Conservation (phyloP, 1,140 invertebrate species). For the Akabosia matsudoensis region DNA sequence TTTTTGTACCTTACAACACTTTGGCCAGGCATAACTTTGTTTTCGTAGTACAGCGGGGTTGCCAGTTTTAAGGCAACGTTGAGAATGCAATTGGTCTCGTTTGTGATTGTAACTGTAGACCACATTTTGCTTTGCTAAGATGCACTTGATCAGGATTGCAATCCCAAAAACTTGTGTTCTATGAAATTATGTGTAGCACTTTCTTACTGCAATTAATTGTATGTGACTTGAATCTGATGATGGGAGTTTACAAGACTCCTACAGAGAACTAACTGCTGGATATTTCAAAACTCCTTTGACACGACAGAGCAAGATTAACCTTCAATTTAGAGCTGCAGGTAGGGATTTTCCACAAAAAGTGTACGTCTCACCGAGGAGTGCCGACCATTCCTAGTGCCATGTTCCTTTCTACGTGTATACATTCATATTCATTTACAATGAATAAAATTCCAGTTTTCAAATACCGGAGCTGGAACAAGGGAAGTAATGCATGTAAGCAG, state of each 20-base stretch:
- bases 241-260: too few species aligned
- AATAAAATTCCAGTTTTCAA: background rate
- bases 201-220: too few species aligned
- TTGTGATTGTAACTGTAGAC: slow-evolving; percentile 28
- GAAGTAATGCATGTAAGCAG: background rate
- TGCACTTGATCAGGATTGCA: too few species aligned
- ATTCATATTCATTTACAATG: background rate
- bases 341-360: background rate
- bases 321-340: background rate
- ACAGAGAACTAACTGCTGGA: too few species aligned
- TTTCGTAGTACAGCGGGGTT: slow-evolving; percentile 33
- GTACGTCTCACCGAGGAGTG: slow-evolving; percentile 1
- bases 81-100: slow-evolving; percentile 31
- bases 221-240: too few species aligned
- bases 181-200: too few species aligned
- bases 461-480: background rate
- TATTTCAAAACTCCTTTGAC: background rate
- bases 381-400: background rate
- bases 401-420: background rate
- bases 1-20: slow-evolving; percentile 20
- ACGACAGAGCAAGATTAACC: background rate
- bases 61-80: slow-evolving; percentile 31
- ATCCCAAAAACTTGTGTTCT: too few species aligned
- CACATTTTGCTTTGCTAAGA: too few species aligned
- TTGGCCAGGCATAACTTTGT: slow-evolving; percentile 27